These are phyloP conservation scores for Drosophila fulvimacula DNA, from an alignment of 2,888 invertebrate species.

Conservation along the genomic window DNA sequence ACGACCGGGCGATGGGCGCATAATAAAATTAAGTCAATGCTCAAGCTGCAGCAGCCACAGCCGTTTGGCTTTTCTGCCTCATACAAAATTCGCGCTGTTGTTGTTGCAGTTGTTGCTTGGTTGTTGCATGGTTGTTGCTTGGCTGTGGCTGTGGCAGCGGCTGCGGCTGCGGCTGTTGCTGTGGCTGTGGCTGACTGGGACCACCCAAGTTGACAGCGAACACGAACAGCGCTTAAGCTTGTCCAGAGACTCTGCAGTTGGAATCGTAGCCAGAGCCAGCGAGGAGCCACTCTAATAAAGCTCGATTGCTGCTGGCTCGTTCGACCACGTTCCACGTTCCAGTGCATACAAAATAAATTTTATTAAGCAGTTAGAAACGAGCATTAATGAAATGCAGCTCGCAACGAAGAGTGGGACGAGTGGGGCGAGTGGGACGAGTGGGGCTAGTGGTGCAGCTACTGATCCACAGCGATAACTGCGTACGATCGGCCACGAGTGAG, in stretches of 20 bases:
- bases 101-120: slow-evolving; percentile 31
- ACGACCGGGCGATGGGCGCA: slow-evolving; percentile 33
- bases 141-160: slow-evolving; percentile 26
- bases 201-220: slow-evolving; percentile 84
- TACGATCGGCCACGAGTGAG: slow-evolving; percentile 39
- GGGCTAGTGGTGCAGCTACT: slow-evolving; percentile 3
- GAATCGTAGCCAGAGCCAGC: slow-evolving; percentile 24
- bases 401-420: slow-evolving; percentile 2
- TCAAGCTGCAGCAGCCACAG: slow-evolving; percentile 40
- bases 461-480: slow-evolving; percentile 34
- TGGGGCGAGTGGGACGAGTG: background rate
- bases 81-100: slow-evolving; percentile 29
- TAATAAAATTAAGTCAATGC: slow-evolving; percentile 69
- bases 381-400: slow-evolving; percentile 75
- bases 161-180: slow-evolving; percentile 33
- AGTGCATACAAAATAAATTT: slow-evolving; percentile 74
- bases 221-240: slow-evolving; percentile 81
- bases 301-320: slow-evolving; percentile 39
- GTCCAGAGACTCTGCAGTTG: slow-evolving; percentile 43
- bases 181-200: slow-evolving; percentile 58
- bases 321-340: slow-evolving; percentile 43
- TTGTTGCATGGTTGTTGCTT: slow-evolving; percentile 38
- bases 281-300: slow-evolving; percentile 68
- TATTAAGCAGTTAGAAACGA: slow-evolving; percentile 80
- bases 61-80: slow-evolving; percentile 16